A percentile compares a stretch with the other conserved stretches of the same genome.
phyloP scores from a whole-genome alignment of 1,140 invertebrate genomes.

The Hyles euphorbiae region DNA sequence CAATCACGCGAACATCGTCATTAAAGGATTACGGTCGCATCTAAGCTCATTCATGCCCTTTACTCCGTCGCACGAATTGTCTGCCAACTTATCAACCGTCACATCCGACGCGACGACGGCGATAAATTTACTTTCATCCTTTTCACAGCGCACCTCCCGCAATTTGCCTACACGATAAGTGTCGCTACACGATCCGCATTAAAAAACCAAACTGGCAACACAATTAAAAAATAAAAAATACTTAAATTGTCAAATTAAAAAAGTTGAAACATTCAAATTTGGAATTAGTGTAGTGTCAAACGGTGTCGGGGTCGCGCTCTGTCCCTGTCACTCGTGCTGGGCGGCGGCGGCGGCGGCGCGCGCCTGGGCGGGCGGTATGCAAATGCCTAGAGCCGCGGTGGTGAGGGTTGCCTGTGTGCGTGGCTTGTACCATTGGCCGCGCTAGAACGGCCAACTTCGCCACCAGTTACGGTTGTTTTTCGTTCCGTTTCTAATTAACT shows the following conservation, averaged over 20 bases:
- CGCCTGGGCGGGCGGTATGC: constrained; percentile 72
- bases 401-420: constrained; percentile 60
- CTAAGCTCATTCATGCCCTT: constrained; percentile 61
- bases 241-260: constrained; percentile 14
- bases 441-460: constrained; percentile 73
- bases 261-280: constrained; percentile 35
- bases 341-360: constrained; percentile 71
- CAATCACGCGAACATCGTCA: constrained; percentile 41
- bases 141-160: constrained; percentile 43
- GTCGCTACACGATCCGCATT: constrained; percentile 2
- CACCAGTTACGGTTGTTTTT: constrained; percentile 75
- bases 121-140: constrained; percentile 72
- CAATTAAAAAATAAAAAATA: background rate
- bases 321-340: constrained; percentile 67
- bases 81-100: constrained; percentile 48
- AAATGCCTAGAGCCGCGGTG: constrained; percentile 58
- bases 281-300: constrained; percentile 43
- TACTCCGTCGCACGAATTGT: constrained; percentile 36
- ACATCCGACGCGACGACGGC: constrained; percentile 53
- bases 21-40: constrained; percentile 45
- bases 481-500: constrained; percentile 73
- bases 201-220: constrained; percentile 14
- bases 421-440: constrained; percentile 70
- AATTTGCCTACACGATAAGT: constrained; percentile 33
- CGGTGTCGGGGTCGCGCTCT: constrained; percentile 37